Evolutionary conservation across 2,797 vertebrate species (phyloP).

Genomic region (Argya squamiceps): DNA sequence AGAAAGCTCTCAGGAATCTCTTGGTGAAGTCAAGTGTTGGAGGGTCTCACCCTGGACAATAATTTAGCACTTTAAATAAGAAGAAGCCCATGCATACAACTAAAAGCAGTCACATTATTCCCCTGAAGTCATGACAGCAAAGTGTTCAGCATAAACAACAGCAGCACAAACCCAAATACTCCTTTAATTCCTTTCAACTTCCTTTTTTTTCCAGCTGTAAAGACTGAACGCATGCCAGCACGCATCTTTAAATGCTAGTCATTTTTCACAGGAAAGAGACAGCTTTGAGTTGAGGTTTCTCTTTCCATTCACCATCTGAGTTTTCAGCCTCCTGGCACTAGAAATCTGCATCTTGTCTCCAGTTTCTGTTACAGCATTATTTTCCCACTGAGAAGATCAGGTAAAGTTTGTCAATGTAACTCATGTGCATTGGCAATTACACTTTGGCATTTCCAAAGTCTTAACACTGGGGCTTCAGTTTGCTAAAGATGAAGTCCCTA

Average conservation of each 20-base stretch:
- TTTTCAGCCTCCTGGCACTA: neutral
- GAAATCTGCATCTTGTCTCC: neutral
- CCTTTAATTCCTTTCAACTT: neutral
- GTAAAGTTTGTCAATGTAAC: neutral
- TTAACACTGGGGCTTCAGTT: neutral
- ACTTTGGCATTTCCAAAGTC: neutral
- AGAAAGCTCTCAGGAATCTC: neutral
- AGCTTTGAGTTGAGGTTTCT: neutral
- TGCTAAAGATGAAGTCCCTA: neutral
- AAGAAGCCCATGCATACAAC: neutral
- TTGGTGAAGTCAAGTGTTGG: neutral
- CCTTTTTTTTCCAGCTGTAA: neutral
- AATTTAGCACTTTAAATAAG: neutral
- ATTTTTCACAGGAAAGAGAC: neutral
- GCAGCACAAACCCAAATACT: neutral
- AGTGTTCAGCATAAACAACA: neutral
- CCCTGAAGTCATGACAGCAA: neutral
- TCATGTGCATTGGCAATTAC: neutral
- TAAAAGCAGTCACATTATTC: neutral
- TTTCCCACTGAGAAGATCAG: neutral
- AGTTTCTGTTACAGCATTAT: neutral
- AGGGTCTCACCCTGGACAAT: neutral
- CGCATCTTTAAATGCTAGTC: neutral
- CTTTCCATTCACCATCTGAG: neutral
- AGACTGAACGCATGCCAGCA: neutral